Percentiles rank a stretch among this genome's conserved stretches.
Conservation (phyloP, 2,113 vertebrate species). For the Aspidoscelis tigris region DNA sequence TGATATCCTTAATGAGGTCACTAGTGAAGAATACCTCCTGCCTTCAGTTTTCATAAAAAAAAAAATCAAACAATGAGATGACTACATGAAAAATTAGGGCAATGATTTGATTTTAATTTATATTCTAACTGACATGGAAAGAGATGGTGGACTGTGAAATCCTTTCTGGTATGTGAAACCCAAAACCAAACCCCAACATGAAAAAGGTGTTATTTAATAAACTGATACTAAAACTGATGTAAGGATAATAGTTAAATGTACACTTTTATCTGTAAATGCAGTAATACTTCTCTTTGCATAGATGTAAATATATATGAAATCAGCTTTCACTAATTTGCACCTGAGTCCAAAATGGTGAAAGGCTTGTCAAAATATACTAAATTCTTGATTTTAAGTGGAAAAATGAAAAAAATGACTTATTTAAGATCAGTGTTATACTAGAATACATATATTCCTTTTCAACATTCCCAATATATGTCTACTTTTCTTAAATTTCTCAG, state of each 20-base stretch:
- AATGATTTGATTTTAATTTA: background rate
- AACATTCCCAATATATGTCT: background rate
- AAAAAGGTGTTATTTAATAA: background rate
- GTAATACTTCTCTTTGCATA: background rate
- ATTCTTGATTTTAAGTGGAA: background rate
- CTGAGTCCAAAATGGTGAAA: background rate
- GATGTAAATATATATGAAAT: background rate
- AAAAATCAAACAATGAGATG: background rate
- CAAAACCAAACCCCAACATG: background rate
- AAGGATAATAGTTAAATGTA: background rate
- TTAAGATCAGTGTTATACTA: constrained; percentile 1
- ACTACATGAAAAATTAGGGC: background rate
- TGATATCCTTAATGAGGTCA: background rate
- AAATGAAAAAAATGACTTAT: background rate
- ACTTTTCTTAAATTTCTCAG: background rate
- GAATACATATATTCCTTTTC: background rate
- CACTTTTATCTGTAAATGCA: background rate
- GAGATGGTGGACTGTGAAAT: background rate
- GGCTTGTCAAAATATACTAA: background rate
- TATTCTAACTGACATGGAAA: background rate
- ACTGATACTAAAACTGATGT: background rate
- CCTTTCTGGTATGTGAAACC: background rate
- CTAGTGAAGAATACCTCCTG: accelerated
- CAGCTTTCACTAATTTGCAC: background rate
- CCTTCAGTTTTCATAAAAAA: background rate